A percentile compares a stretch with the other conserved stretches of the same genome.
Conservation (phyloP, 2,113 vertebrate genomes). For the Ibidorhyncha struthersii region DNA sequence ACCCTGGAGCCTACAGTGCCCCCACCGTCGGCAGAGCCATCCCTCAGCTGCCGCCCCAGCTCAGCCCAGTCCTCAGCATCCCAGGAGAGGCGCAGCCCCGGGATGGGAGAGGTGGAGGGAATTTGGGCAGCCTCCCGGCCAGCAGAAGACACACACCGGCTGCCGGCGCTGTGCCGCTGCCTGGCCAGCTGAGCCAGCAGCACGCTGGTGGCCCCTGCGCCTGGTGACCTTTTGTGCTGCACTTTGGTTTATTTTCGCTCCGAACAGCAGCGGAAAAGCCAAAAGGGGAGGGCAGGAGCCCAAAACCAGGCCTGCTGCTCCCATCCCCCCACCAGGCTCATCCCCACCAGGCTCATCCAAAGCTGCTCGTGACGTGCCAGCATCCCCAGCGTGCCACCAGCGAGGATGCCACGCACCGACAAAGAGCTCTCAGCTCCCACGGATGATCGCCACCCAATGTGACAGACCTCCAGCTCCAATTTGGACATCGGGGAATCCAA, state of each 20-base stretch:
- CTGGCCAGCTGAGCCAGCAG: background rate
- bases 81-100: fast-evolving
- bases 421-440: background rate
- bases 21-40: background rate
- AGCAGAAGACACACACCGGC: background rate
- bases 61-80: background rate
- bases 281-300: background rate
- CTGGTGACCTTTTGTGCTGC: constrained; percentile 6
- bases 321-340: background rate
- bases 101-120: background rate
- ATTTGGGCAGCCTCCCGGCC: background rate
- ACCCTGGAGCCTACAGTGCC: background rate
- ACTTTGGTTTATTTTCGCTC: constrained; percentile 8
- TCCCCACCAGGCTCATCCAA: background rate
- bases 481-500: background rate
- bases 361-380: fast-evolving
- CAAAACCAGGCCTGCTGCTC: background rate
- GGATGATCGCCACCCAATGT: background rate
- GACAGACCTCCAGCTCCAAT: background rate
- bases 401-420: background rate
- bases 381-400: fast-evolving
- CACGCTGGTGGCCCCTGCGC: background rate
- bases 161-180: background rate
- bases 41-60: fast-evolving
- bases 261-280: background rate